These are phyloP conservation scores for Trichonephila clavipes DNA, from an alignment of 1,140 invertebrate genomes.

Conservation along the genomic window DNA sequence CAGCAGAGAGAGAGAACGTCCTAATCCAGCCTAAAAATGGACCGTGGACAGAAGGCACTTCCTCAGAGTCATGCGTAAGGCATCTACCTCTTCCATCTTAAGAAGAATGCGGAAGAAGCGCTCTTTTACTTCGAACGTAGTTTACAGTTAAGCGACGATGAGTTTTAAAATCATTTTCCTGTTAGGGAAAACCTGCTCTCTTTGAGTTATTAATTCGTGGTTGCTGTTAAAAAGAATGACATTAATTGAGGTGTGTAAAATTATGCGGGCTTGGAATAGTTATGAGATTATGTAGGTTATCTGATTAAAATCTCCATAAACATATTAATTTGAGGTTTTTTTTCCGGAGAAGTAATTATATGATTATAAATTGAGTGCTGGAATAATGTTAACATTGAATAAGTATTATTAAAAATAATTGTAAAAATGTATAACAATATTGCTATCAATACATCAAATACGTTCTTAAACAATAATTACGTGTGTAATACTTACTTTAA, in stretches of 20 bases:
- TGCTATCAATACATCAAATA: too few relatives aligned
- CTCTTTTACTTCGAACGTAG: neutral
- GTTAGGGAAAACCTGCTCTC: neutral
- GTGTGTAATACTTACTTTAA: too few relatives aligned
- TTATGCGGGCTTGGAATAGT: neutral
- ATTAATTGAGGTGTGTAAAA: neutral
- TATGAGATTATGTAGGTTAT: too few relatives aligned
- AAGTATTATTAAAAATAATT: too few relatives aligned
- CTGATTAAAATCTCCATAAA: too few relatives aligned
- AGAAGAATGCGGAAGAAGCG: neutral
- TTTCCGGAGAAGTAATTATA: too few relatives aligned
- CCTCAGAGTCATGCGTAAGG: neutral
- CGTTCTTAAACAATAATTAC: too few relatives aligned
- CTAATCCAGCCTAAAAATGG: constrained; percentile 5
- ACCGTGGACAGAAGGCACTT: neutral
- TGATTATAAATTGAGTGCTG: too few relatives aligned
- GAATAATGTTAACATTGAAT: too few relatives aligned
- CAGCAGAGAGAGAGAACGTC: neutral
- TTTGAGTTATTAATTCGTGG: neutral
- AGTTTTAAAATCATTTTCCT: neutral
- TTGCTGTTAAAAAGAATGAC: neutral
- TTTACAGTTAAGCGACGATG: neutral
- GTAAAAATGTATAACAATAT: too few relatives aligned
- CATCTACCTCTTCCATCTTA: neutral
- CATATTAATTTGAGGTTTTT: too few relatives aligned